Evolutionary conservation across 23 tunicate genomes (phyloP).

Genomic region (Styela clava): DNA sequence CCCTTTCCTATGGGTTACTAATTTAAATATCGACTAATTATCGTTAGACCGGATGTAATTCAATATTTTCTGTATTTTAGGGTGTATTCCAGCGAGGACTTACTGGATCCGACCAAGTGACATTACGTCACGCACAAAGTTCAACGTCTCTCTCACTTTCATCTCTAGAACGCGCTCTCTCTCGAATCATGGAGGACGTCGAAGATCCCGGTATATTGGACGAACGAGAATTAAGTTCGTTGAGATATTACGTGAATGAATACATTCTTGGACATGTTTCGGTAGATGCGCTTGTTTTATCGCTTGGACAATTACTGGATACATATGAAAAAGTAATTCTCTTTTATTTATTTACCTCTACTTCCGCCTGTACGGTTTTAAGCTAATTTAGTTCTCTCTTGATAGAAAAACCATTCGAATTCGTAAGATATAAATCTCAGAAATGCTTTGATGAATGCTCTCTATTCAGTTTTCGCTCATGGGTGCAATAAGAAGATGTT

Average conservation of each 20-base stretch:
- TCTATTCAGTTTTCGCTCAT: conserved; percentile 46
- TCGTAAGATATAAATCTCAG: too few species aligned
- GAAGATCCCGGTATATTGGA: conserved; percentile 34
- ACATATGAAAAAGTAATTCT: conserved; percentile 53
- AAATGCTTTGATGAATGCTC: too few species aligned
- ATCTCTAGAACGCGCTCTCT: conserved; percentile 40
- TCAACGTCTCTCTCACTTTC: conserved; percentile 34
- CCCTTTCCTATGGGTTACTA: too few species aligned
- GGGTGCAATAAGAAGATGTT: conserved; percentile 49
- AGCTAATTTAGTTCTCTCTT: too few species aligned
- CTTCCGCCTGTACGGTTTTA: background rate
- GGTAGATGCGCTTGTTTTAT: conserved; percentile 46
- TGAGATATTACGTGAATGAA: conserved; percentile 67
- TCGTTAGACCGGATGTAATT: too few species aligned
- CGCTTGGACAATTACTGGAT: conserved; percentile 44
- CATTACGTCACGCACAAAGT: conserved; percentile 10
- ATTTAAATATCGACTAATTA: too few species aligned
- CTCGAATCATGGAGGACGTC: conserved; percentile 3
- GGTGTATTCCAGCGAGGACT: conserved; percentile 17
- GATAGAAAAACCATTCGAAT: too few species aligned
- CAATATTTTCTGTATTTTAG: too few species aligned
- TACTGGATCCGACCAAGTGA: conserved; percentile 5
- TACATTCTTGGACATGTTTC: conserved; percentile 45
- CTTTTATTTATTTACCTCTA: too few species aligned
- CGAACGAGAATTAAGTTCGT: conserved; percentile 36